phyloP scores from a whole-genome alignment of 2,797 vertebrate genomes.

The Meriones psammophilus region DNA sequence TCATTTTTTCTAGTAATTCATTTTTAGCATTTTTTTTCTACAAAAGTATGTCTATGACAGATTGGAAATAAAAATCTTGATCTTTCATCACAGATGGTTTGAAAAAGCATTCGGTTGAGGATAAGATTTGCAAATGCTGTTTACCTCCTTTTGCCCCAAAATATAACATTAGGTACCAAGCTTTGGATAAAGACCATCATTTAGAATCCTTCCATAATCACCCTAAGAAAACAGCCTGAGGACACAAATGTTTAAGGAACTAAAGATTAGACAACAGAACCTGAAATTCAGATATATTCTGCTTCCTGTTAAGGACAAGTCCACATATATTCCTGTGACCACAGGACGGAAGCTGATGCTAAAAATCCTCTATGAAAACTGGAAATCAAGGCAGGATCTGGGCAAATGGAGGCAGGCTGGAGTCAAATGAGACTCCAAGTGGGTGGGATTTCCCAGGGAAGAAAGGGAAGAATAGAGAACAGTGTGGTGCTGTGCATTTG shows the following conservation, averaged over 20 bases:
- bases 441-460: neutral
- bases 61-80: conserved; percentile 84
- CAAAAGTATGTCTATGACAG: conserved; percentile 82
- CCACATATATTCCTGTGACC: neutral
- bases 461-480: conserved; percentile 28
- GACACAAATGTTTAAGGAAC: conserved; percentile 24
- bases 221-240: conserved; percentile 31
- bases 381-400: conserved; percentile 11
- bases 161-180: conserved; percentile 72
- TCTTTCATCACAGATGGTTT: conserved; percentile 85
- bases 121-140: conserved; percentile 81
- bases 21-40: conserved; percentile 72
- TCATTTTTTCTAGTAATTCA: conserved; percentile 80
- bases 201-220: conserved; percentile 38
- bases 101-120: conserved; percentile 79
- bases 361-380: neutral
- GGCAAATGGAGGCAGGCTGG: neutral
- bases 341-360: neutral
- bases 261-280: neutral
- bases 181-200: conserved; percentile 50
- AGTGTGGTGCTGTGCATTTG: neutral
- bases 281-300: conserved; percentile 19
- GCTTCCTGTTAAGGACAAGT: neutral
- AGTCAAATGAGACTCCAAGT: conserved; percentile 42
- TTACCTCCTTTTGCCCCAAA: conserved; percentile 78